Base-by-base conservation (phyloP, 2,113 vertebrate genomes). In the Scophthalmus maximus region DNA sequence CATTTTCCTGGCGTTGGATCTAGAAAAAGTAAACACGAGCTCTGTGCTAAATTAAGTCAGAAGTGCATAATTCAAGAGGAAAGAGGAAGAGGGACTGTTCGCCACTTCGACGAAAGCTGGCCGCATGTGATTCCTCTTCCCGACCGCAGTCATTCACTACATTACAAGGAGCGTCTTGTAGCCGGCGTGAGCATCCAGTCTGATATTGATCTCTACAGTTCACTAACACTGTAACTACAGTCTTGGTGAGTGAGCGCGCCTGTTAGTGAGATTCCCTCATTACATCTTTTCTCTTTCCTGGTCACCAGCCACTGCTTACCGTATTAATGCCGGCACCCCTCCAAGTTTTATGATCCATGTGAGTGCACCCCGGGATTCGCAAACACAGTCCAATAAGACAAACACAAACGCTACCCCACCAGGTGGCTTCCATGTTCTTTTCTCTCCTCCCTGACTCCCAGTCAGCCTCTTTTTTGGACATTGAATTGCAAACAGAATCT, bases 1-100 rank as follows among this genome's bases (percentile, higher is more conserved):
- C 25, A 58, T 81, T 86, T 90, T 87, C 83, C 81, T 87, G 79
- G 79, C 76, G 47, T 5, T 10, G 7, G 36, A 64, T 79, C 9
- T 51, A 32, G 36, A 73, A 42, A 57, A 65, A 4, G 23, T 67
- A 83, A 87, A 75, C 59, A 64, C 34, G 23, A 71, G 56, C 50
- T 60, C 38, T 78, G 42, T 55, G 57, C 63, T 70, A 58, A 78
- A 73, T 62, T 63, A 77, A 77, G 58, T 47, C 61, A 58, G 40
- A 73, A 49, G 68, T 22, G 51, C 62, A 78, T 56, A 46, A 70
- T 74, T 85, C 47, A 68, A 50, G 36, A 47, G 47, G 25, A 40
- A 46, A 25, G 26, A 68, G 50, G 42, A 34, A 20, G 38, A 68
- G 18, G 9, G 9, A 27, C 10, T 17, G 9, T 66, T 46, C 3